Conservation (phyloP, 2,888 invertebrate species). For the Phanerotoma sp. region DNA sequence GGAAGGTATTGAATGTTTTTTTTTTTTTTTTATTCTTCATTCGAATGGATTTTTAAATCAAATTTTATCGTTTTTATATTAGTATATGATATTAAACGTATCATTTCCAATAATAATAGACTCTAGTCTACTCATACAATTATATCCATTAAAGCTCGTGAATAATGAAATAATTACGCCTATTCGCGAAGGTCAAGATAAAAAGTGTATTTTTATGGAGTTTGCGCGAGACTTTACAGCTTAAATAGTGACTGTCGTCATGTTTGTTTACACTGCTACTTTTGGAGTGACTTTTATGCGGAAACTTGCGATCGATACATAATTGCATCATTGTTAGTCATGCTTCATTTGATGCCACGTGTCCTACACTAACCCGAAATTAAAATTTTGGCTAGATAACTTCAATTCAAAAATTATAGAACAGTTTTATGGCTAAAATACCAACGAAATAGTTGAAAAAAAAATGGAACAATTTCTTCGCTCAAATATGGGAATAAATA, state of each 20-base stretch:
- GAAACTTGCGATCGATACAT: conserved; percentile 26
- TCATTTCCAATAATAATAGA: not conserved
- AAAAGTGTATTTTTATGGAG: not conserved
- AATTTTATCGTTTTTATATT: too few relatives aligned
- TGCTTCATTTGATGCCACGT: conserved; percentile 4
- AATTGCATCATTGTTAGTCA: not conserved
- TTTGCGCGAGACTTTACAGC: not conserved
- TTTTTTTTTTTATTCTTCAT: too few relatives aligned
- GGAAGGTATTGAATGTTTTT: too few relatives aligned
- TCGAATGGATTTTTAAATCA: too few relatives aligned
- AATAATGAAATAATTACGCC: not conserved
- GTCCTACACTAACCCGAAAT: not conserved
- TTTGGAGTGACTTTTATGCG: conserved; percentile 20
- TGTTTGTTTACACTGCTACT: conserved; percentile 36
- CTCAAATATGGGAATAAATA: too few relatives aligned
- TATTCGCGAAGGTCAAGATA: conserved; percentile 1
- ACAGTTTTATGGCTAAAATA: too few relatives aligned
- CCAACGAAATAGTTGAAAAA: too few relatives aligned
- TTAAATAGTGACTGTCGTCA: conserved; percentile 1
- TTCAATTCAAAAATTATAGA: too few relatives aligned
- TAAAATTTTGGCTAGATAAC: not conserved
- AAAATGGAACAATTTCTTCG: too few relatives aligned
- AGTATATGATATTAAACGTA: not conserved
- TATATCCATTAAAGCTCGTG: not conserved
- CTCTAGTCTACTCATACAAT: not conserved